phyloP scores from a whole-genome alignment of 2,113 vertebrate species.

The Meles meles region DNA sequence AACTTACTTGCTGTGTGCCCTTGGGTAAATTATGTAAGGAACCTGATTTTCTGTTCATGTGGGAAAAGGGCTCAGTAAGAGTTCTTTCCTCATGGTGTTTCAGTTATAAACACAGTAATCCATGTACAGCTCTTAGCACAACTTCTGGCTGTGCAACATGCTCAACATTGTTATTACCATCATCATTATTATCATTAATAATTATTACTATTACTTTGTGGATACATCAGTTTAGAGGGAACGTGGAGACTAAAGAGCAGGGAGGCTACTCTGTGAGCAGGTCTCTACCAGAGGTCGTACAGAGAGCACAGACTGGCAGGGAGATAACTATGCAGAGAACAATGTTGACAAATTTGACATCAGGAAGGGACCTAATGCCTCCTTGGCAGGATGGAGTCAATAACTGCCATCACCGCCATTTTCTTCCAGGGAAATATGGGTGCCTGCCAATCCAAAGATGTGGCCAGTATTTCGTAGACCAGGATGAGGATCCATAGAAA shows the following conservation, averaged over 20 bases:
- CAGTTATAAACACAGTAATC: neutral
- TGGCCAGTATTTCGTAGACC: neutral
- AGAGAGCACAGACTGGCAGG: neutral
- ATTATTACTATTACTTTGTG: neutral
- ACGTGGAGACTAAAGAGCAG: neutral
- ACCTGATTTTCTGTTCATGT: neutral
- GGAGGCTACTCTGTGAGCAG: neutral
- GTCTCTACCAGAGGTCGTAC: fast-evolving
- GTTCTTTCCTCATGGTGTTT: neutral
- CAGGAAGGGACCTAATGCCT: neutral
- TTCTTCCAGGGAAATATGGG: neutral
- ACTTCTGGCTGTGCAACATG: neutral
- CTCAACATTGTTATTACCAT: neutral
- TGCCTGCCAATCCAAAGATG: neutral
- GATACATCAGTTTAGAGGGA: neutral
- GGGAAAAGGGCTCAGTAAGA: neutral
- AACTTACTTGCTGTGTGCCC: neutral
- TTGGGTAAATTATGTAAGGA: neutral
- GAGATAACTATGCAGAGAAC: neutral
- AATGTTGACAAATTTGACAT: neutral
- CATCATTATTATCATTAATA: neutral
- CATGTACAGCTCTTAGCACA: neutral
- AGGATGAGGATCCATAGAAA: neutral
- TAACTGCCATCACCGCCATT: neutral
- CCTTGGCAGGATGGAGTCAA: neutral